These are phyloP conservation scores for Scaeva pyrastri DNA, from an alignment of 2,888 invertebrate species.

Conservation along the genomic window DNA sequence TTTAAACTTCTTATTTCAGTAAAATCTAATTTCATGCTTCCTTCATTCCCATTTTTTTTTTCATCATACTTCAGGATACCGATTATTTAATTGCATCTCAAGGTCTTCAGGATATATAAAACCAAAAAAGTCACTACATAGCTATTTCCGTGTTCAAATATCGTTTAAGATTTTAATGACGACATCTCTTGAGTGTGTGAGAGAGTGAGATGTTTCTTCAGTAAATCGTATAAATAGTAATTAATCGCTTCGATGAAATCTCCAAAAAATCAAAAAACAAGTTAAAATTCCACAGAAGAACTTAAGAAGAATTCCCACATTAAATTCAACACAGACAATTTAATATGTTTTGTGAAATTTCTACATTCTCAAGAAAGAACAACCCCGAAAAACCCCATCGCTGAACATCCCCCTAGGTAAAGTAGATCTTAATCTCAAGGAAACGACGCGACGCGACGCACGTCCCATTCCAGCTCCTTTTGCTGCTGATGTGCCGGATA, in stretches of 20 bases:
- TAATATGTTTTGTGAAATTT: conserved; percentile 27
- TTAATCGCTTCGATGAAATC: conserved; percentile 59
- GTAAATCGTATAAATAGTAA: no score
- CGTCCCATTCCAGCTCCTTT: background rate
- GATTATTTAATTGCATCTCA: background rate
- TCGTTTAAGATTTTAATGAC: conserved; percentile 30
- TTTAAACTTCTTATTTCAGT: no score
- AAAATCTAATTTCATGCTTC: no score
- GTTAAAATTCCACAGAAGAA: background rate
- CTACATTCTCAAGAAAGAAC: conserved; percentile 22
- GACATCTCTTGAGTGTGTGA: conserved; percentile 34
- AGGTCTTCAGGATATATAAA: background rate
- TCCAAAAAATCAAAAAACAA: conserved; percentile 3
- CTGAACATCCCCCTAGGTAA: no score
- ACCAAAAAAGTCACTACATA: background rate
- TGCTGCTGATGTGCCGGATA: background rate
- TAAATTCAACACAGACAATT: conserved; percentile 40
- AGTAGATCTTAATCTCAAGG: conserved; percentile 25
- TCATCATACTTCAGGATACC: no score
- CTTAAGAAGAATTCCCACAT: conserved; percentile 2
- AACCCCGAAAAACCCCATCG: conserved; percentile 26
- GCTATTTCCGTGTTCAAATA: conserved; percentile 40
- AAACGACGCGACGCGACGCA: conserved; percentile 6
- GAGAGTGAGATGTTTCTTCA: conserved; percentile 26
- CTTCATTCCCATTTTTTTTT: no score